Percentiles rank a stretch among this genome's conserved stretches.
These are phyloP conservation scores for Pristionchus entomophagus DNA, from an alignment of 2,888 invertebrate species.

Conservation along the genomic window DNA sequence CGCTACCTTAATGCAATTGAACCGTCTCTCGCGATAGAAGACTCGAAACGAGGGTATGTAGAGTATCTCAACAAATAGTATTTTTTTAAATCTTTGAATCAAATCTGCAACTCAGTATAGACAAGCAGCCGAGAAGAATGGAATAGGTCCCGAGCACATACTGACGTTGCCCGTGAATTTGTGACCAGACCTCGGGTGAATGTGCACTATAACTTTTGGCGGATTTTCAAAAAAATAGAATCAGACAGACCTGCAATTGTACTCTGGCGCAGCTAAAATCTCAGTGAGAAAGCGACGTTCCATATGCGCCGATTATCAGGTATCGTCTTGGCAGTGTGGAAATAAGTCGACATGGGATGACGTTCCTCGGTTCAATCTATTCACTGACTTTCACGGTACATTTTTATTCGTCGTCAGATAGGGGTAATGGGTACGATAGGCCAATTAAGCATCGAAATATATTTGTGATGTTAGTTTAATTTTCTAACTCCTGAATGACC, in stretches of 20 bases:
- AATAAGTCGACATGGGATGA: too few species aligned
- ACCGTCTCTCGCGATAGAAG: background rate
- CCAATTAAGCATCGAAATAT: background rate
- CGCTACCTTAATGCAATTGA: background rate
- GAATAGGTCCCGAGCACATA: background rate
- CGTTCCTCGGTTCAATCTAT: too few species aligned
- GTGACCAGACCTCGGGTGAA: background rate
- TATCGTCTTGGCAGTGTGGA: too few species aligned
- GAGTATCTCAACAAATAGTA: background rate
- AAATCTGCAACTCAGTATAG: background rate
- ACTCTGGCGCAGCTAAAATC: background rate
- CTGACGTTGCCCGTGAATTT: background rate
- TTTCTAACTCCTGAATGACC: background rate
- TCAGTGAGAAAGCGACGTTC: slow-evolving; percentile 5
- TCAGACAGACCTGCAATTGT: slow-evolving; percentile 37
- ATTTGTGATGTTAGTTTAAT: background rate
- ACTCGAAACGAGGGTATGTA: slow-evolving; percentile 1
- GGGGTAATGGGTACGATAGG: too few species aligned
- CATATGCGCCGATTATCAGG: too few species aligned
- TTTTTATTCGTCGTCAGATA: too few species aligned
- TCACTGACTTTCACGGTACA: too few species aligned
- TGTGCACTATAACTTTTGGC: background rate
- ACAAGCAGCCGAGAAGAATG: background rate
- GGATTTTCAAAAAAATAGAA: too few species aligned
- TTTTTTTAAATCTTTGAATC: background rate